Evolutionary conservation across 23 tunicate genomes (phyloP).

Genomic region (Halocynthia roretzi): DNA sequence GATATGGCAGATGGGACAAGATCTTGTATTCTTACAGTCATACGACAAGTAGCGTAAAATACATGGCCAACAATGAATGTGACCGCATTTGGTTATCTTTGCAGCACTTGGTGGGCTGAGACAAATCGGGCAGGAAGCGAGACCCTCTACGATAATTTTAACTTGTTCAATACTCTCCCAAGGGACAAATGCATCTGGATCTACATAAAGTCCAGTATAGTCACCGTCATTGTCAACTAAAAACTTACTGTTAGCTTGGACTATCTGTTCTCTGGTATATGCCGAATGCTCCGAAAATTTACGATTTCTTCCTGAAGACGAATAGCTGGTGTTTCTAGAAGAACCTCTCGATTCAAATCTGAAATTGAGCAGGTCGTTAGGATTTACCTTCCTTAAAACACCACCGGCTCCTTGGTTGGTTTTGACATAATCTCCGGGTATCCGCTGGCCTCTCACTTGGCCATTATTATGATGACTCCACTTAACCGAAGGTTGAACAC

Average conservation of each 20-base stretch:
- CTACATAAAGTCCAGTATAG: conserved; percentile 30
- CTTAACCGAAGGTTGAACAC: too few relatives aligned
- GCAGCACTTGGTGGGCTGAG: conserved; percentile 52
- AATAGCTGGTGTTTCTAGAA: neutral
- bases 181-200: conserved; percentile 42
- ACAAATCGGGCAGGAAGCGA: conserved; percentile 78
- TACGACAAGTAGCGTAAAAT: conserved; percentile 70
- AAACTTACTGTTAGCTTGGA: conserved; percentile 81
- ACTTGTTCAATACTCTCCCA: conserved; percentile 77
- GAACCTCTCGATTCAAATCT: conserved; percentile 34
- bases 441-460: too few relatives aligned
- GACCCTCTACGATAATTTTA: conserved; percentile 27
- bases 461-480: too few relatives aligned
- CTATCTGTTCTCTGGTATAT: conserved; percentile 58
- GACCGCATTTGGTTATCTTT: conserved; percentile 77
- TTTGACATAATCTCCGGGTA: neutral
- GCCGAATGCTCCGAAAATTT: neutral
- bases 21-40: conserved; percentile 40
- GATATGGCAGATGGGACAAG: conserved; percentile 81
- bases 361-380: conserved; percentile 79
- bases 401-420: conserved; percentile 1
- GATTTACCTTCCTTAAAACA: conserved; percentile 31
- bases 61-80: conserved; percentile 87
- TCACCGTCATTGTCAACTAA: conserved; percentile 44
- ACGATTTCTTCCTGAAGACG: neutral